Evolutionary conservation across 1,140 invertebrate species (phyloP).

Genomic region (Cotesia typhae): DNA sequence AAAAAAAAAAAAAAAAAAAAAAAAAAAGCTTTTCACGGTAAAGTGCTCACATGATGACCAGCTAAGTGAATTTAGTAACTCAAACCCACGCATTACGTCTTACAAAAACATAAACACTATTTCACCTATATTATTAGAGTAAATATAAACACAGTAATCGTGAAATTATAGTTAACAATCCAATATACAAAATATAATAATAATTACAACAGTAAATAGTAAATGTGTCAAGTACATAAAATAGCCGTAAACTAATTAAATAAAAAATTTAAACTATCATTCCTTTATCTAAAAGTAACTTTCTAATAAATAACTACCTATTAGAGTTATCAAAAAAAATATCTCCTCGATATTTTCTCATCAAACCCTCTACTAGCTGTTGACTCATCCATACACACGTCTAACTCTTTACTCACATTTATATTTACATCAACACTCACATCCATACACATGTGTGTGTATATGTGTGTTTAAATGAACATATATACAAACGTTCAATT

Average conservation of each 20-base stretch:
- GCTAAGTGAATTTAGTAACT: constrained; percentile 21
- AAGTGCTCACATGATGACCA: constrained; percentile 6
- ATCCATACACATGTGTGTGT: not conserved
- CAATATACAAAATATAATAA: too few species aligned
- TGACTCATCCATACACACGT: not conserved
- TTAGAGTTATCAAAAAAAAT: constrained; percentile 5
- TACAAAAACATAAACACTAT: not conserved
- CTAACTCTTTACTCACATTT: too few species aligned
- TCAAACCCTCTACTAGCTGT: not conserved
- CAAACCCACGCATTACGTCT: constrained; percentile 5
- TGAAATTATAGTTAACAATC: too few species aligned
- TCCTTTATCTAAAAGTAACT: not conserved
- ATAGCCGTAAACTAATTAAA: too few species aligned
- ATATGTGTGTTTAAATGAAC: not conserved
- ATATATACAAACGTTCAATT: constrained; percentile 47
- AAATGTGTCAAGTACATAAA: too few species aligned
- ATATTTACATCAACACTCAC: too few species aligned
- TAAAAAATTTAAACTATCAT: not conserved
- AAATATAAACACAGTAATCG: not conserved
- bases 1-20: not conserved
- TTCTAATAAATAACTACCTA: constrained; percentile 6
- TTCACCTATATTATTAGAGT: not conserved
- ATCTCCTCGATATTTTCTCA: not conserved
- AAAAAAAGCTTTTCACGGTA: not conserved
- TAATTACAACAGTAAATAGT: too few species aligned